Evolutionary conservation across 2,113 vertebrate genomes (phyloP), one percentile per base, ranked within the genome.

Genomic region (Arothron firmamentum): DNA sequence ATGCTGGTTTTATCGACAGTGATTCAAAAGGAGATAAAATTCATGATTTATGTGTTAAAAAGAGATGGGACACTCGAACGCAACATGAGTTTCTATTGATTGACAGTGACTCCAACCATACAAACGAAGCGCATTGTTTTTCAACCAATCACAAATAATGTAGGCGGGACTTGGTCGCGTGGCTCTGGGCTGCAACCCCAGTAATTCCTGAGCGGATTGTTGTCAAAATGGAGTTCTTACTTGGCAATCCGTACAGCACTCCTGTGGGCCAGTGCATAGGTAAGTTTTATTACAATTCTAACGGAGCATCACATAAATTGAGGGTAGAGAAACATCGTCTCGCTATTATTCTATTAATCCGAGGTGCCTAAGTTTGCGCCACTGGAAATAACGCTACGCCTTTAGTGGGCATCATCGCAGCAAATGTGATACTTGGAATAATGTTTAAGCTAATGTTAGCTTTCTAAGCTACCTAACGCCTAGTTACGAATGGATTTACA

Each of bases 191-290:
- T 84, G 64, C 76, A 73, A 62, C 69, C 52, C 61, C 70, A 73
- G 73, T 82, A 80, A 82, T 70, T 77, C 77, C 62, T 38, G 55
- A 74, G 75, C 76, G 64, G 83, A 87, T 85, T 89, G 90, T 92
- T 92, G 92, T 93, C 91, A 88, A 94, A 92, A 98, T 97, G 96
- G 96, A 98, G 92, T 98, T 98, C 90, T 91, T 98, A 85, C 91
- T 98, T 69, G 96, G 96, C 72, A 98, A 97, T 88, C 96, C 96
- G 56, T 98, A 95, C 89, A 97, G 94, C 90, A 96, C 95, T 87
- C 96, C 96, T 1, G 96, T 98, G 79, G 96, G 96, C 63, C 96
- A 98, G 72, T 94, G 94, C 69, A 85, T 97, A 75, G 96, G 96
- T 97, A 92, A 20, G 45, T 49, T 49, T 49, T 49, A 18, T 17